Evolutionary conservation across 2,797 vertebrate genomes (phyloP).

Genomic region (Amblyopsis hoosieri): DNA sequence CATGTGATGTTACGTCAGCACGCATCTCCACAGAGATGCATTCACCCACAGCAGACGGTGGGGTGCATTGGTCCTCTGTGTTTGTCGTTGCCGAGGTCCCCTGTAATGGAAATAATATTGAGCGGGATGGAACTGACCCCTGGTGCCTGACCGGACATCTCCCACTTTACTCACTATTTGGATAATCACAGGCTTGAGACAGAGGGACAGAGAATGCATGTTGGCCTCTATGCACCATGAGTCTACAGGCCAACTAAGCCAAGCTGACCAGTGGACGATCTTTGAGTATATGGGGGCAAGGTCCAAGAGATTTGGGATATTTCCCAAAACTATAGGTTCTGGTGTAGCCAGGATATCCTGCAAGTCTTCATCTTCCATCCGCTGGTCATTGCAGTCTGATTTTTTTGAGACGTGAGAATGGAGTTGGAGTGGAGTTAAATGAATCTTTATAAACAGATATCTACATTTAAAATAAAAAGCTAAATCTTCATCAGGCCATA

Average conservation of each 20-base stretch:
- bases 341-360: too few relatives aligned
- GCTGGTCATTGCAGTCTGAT: too few relatives aligned
- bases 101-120: slow-evolving; percentile 17
- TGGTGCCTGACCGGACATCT: slow-evolving; percentile 22
- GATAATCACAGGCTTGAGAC: slow-evolving; percentile 28
- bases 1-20: slow-evolving; percentile 30
- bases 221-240: slow-evolving; percentile 24
- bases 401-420: too few relatives aligned
- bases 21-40: slow-evolving; percentile 16
- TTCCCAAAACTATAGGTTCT: too few relatives aligned
- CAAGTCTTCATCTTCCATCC: too few relatives aligned
- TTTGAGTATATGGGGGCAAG: too few relatives aligned
- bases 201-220: slow-evolving; percentile 31
- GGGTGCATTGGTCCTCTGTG: slow-evolving; percentile 20
- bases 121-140: slow-evolving; percentile 27
- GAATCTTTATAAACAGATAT: too few relatives aligned
- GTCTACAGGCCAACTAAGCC: slow-evolving; percentile 17
- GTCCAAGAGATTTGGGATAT: too few relatives aligned
- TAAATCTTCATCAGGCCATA: too few relatives aligned
- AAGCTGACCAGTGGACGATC: slow-evolving; percentile 42
- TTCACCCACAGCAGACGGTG: slow-evolving; percentile 9
- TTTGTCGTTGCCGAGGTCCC: slow-evolving; percentile 14
- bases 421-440: too few relatives aligned
- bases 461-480: too few relatives aligned
- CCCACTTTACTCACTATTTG: slow-evolving; percentile 52